Evolutionary conservation across 2,797 vertebrate genomes (phyloP).

Genomic region (Leptatherina wallacei): DNA sequence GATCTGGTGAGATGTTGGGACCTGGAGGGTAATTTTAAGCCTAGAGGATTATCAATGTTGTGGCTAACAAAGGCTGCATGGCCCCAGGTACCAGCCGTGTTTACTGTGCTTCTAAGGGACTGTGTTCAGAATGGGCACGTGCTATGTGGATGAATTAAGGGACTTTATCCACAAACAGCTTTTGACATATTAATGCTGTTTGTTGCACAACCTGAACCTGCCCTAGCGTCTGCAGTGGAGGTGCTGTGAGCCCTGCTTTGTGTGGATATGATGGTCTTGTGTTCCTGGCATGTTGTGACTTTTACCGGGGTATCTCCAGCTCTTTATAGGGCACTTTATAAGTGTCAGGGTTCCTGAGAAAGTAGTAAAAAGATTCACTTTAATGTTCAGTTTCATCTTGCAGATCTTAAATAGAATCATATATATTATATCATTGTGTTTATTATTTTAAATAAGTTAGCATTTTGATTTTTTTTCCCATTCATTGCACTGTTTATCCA

Average conservation of each 20-base stretch:
- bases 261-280: slow-evolving; percentile 24
- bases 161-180: not conserved
- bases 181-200: not conserved
- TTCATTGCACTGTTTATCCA: too few relatives aligned
- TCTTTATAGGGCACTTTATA: not conserved
- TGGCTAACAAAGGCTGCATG: slow-evolving; percentile 11
- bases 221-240: not conserved
- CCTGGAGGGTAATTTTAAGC: slow-evolving; percentile 44
- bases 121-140: slow-evolving; percentile 32
- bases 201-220: slow-evolving; percentile 19
- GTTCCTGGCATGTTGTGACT: slow-evolving; percentile 34
- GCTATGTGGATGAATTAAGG: not conserved
- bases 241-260: slow-evolving; percentile 19
- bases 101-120: slow-evolving; percentile 10
- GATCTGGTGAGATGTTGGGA: slow-evolving; percentile 42
- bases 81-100: slow-evolving; percentile 51
- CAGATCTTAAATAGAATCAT: too few relatives aligned
- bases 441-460: too few relatives aligned
- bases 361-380: too few relatives aligned
- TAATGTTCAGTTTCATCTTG: too few relatives aligned
- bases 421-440: too few relatives aligned
- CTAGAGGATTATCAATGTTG: slow-evolving; percentile 16
- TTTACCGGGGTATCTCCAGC: slow-evolving; percentile 4
- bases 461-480: too few relatives aligned
- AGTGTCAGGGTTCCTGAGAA: not conserved